Evolutionary conservation across 30 jellyfish, hydroid and myxozoan genomes (phyloP), one percentile per base, ranked within the genome.

Genomic region (Chironex yamaguchii): DNA sequence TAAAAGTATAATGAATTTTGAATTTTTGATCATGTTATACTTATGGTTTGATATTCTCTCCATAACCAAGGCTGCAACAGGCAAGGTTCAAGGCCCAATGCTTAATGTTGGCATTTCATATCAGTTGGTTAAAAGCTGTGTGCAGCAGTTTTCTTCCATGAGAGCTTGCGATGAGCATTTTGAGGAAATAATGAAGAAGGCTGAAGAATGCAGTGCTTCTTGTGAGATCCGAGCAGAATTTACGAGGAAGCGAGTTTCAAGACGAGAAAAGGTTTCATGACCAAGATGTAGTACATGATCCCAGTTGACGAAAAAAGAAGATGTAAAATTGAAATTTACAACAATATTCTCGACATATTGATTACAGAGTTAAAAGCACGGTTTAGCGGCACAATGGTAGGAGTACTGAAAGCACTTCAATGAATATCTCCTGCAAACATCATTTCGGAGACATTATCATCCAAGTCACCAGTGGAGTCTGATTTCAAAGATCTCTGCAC

Each of bases 31-130:
- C 67, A 80, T 80, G 82, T 35, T 80, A 79, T 53, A 20, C 36
- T 80, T 80, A 14, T 80, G 91, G 91, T 80, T 80, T 28, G 62
- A 80, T 29, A 53, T 80, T 54, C 42, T 80, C 25, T 50, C 33
- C 91, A 62, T 80, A 50, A 80, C 91, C 34, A 80, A 80, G 49
- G 91, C 91, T 80, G 83, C 54, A 28, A 80, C 91, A 50, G 91
- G 65, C 73, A 80, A 62, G 90, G 90, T 78, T 78, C 90, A 78
- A 52, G 88, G 90, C 49, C 90, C 90, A 6, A 33, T 78, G 21
- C 82, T 78, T 52, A 53, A 78, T 62, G 30, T 78, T 58, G 80
- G 81, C 81, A 31, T 52, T 4, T 62, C 80, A 17, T 52, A 67
- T 78, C 80, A 69, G 29, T 29, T 69, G 73, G 29, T 69, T 29